These are phyloP conservation scores for Limnothrissa miodon DNA, from an alignment of 2,113 vertebrate species.

Conservation along the genomic window DNA sequence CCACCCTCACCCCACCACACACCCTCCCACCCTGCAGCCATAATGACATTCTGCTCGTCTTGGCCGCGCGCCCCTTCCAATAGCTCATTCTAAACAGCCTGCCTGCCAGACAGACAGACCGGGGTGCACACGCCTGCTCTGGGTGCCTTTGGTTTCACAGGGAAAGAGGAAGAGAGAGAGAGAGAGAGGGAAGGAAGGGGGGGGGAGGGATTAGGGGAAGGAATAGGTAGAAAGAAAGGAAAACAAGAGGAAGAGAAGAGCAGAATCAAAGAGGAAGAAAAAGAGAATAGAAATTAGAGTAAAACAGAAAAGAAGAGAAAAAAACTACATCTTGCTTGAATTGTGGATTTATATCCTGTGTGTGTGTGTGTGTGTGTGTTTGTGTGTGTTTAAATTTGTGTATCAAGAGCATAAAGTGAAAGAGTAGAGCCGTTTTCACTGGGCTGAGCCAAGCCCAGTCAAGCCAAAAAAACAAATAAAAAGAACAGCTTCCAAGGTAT, in stretches of 20 bases:
- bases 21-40: slow-evolving; percentile 77
- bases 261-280: background rate
- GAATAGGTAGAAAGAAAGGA: background rate
- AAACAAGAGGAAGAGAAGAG: background rate
- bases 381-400: slow-evolving; percentile 4
- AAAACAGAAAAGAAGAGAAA: background rate
- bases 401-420: slow-evolving; percentile 38
- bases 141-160: slow-evolving; percentile 4
- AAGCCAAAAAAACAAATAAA: slow-evolving; percentile 12
- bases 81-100: slow-evolving; percentile 71
- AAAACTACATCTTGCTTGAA: no score
- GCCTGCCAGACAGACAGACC: slow-evolving; percentile 56
- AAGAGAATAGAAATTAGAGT: background rate
- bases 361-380: background rate
- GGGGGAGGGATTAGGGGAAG: background rate
- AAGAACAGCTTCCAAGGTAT: slow-evolving; percentile 52
- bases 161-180: background rate
- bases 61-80: slow-evolving; percentile 75
- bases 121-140: slow-evolving; percentile 43
- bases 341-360: background rate
- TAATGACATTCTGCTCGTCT: slow-evolving; percentile 92
- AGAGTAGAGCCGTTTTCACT: slow-evolving; percentile 33
- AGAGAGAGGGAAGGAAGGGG: background rate
- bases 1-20: slow-evolving; percentile 18
- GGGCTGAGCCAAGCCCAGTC: slow-evolving; percentile 8